A percentile compares a stretch with the other conserved stretches of the same genome.
Evolutionary conservation across 2,113 vertebrate species (phyloP).

Genomic region (Cygnus atratus): DNA sequence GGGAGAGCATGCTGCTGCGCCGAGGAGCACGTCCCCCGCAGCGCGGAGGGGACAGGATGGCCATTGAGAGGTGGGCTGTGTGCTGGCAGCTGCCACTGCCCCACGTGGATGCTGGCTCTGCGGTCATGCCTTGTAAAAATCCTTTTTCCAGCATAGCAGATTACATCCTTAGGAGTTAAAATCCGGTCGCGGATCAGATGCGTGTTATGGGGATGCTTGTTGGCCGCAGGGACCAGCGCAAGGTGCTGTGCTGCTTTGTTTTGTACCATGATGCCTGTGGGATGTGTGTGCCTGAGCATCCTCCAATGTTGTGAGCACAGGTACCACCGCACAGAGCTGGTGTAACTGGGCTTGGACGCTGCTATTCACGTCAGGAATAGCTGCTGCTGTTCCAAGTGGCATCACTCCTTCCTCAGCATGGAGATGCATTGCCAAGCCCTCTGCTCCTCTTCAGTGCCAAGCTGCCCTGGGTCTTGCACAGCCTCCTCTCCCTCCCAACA

Average conservation of each 20-base stretch:
- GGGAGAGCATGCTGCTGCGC: accelerated
- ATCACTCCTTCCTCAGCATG: neutral
- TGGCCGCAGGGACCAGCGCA: neutral
- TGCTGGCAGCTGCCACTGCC: neutral
- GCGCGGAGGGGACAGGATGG: accelerated
- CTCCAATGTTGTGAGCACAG: neutral
- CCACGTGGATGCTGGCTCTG: neutral
- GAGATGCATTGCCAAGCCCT: neutral
- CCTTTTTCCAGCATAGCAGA: neutral
- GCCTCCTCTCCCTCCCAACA: neutral
- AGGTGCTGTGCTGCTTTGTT: neutral
- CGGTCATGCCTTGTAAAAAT: neutral
- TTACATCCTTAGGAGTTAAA: neutral
- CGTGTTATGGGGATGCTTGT: neutral
- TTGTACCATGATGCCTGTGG: neutral
- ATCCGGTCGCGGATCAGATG: neutral
- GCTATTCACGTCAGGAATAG: accelerated
- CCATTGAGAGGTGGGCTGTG: neutral
- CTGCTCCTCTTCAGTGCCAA: neutral
- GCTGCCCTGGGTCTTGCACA: neutral
- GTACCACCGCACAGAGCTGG: accelerated
- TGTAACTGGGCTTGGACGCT: neutral
- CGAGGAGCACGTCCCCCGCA: accelerated
- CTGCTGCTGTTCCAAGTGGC: neutral
- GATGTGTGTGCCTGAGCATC: accelerated